These are phyloP conservation scores for Phragmatobia fuliginosa DNA, from an alignment of 2,888 invertebrate species.

Conservation along the genomic window DNA sequence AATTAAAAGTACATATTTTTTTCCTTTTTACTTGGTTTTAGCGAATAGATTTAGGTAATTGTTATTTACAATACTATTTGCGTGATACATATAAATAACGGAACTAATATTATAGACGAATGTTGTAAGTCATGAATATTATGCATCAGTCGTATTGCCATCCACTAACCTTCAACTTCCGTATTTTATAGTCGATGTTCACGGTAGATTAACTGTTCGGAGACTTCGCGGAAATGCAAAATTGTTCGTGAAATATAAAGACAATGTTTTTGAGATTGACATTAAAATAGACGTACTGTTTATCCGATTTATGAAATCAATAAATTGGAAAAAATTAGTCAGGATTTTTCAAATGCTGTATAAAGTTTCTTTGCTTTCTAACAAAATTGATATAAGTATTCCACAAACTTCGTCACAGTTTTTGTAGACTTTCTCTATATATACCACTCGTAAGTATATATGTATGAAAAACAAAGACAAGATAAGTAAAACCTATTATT, in stretches of 20 bases:
- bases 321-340: neutral
- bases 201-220: slow-evolving; percentile 14
- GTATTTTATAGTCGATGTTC: slow-evolving; percentile 12
- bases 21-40: neutral
- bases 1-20: neutral
- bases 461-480: neutral
- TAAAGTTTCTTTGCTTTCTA: neutral
- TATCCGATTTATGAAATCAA: neutral
- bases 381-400: neutral
- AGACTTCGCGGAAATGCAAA: slow-evolving; percentile 12
- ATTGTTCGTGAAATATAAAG: slow-evolving; percentile 4
- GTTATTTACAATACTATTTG: neutral
- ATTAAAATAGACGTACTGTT: neutral
- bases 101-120: neutral
- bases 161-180: slow-evolving; percentile 9
- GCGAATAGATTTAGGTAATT: neutral
- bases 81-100: slow-evolving; percentile 1
- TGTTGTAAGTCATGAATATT: neutral
- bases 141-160: slow-evolving; percentile 12
- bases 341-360: neutral
- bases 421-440: neutral
- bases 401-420: neutral
- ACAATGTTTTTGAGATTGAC: slow-evolving; percentile 3
- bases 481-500: neutral
- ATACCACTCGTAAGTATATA: neutral